A percentile compares a stretch with the other conserved stretches of the same genome.
Conservation (phyloP, 1,140 invertebrate genomes). For the Melitaea cinxia region DNA sequence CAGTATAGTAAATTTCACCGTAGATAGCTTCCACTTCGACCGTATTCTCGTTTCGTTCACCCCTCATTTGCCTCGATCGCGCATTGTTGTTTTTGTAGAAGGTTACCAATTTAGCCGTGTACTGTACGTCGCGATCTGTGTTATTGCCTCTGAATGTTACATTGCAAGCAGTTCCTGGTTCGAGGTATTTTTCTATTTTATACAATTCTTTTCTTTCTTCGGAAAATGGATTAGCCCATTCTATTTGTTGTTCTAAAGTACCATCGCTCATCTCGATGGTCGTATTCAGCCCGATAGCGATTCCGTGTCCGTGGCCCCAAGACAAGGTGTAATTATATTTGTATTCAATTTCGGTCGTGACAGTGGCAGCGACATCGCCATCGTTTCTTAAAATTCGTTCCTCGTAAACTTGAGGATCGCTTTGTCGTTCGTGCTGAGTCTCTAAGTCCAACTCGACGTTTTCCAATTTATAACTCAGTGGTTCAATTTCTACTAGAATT, state of each 20-base stretch:
- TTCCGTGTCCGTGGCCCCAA: slow-evolving; percentile 90
- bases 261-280: slow-evolving; percentile 84
- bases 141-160: slow-evolving; percentile 88
- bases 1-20: slow-evolving; percentile 87
- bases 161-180: slow-evolving; percentile 90
- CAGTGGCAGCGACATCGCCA: slow-evolving; percentile 78
- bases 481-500: slow-evolving; percentile 89
- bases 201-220: slow-evolving; percentile 83
- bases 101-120: slow-evolving; percentile 86
- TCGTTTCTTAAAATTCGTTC: slow-evolving; percentile 85
- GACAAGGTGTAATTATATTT: slow-evolving; percentile 86
- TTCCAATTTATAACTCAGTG: slow-evolving; percentile 87
- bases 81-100: slow-evolving; percentile 85
- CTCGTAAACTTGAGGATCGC: slow-evolving; percentile 82
- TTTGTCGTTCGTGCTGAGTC: slow-evolving; percentile 81
- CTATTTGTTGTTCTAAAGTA: slow-evolving; percentile 82
- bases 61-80: slow-evolving; percentile 78
- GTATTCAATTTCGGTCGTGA: slow-evolving; percentile 88
- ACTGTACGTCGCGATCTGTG: slow-evolving; percentile 87
- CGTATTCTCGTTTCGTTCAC: slow-evolving; percentile 84
- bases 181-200: slow-evolving; percentile 83
- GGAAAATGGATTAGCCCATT: slow-evolving; percentile 85
- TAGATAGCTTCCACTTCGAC: slow-evolving; percentile 86
- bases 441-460: slow-evolving; percentile 84
- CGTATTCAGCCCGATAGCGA: slow-evolving; percentile 88